Evolutionary conservation across 2,797 vertebrate species (phyloP).

Genomic region (Gymnothorax javanicus): DNA sequence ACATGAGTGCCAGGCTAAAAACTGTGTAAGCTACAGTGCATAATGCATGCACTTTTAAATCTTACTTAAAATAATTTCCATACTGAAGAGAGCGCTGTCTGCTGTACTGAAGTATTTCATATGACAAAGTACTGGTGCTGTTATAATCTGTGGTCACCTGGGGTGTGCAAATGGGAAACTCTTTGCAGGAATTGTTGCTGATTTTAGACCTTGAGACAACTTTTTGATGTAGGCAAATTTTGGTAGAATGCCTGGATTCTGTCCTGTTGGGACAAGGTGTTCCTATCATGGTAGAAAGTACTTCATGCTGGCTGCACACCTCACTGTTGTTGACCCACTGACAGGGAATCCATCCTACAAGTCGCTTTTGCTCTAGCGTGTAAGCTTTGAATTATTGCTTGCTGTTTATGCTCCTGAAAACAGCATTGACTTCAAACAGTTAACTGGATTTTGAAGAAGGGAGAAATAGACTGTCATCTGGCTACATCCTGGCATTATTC

Average conservation of each 20-base stretch:
- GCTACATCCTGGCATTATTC: conserved; percentile 6
- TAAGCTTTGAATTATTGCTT: neutral
- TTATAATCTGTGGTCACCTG: too few relatives aligned
- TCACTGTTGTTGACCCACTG: conserved; percentile 15
- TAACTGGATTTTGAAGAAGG: neutral
- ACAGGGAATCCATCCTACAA: conserved; percentile 13
- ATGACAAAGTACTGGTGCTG: neutral
- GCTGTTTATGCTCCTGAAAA: neutral
- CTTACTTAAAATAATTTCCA: neutral
- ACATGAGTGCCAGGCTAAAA: neutral
- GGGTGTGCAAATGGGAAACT: neutral
- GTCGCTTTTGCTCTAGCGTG: neutral
- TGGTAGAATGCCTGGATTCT: neutral
- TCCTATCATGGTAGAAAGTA: conserved; percentile 9
- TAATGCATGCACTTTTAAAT: neutral
- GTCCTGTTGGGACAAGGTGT: neutral
- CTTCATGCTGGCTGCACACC: conserved; percentile 8
- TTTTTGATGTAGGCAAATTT: neutral
- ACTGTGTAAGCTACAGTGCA: neutral
- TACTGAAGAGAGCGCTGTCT: neutral
- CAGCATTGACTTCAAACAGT: neutral
- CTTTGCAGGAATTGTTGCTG: neutral
- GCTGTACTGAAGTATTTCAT: neutral
- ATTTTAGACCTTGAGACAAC: neutral
- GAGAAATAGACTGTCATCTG: neutral